Conservation (phyloP, 2,113 vertebrate species). For the Neofelis nebulosa region DNA sequence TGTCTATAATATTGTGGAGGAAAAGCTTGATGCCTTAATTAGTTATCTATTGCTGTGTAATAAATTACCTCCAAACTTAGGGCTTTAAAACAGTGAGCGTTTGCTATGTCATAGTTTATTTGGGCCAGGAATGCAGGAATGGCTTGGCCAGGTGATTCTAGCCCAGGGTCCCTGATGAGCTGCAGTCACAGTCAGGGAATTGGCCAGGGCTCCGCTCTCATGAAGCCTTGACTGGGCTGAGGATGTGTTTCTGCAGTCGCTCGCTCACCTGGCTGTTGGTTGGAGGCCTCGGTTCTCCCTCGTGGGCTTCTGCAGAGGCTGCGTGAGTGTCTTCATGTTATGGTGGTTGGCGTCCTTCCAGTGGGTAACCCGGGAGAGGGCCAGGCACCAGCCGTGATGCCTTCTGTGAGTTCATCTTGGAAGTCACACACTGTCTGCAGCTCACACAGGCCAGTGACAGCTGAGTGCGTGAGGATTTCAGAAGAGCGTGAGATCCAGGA, state of each 20-base stretch:
- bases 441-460: not conserved
- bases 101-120: not conserved
- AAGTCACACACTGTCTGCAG: not conserved
- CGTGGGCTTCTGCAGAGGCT: not conserved
- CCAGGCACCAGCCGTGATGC: not conserved
- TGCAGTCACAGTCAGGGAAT: fast-evolving
- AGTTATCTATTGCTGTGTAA: not conserved
- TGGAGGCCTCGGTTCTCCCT: not conserved
- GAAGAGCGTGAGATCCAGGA: not conserved
- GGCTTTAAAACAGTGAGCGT: not conserved
- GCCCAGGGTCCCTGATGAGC: not conserved
- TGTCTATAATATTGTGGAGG: not conserved
- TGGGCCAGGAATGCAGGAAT: not conserved
- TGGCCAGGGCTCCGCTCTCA: fast-evolving
- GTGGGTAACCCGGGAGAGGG: not conserved
- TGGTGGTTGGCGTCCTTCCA: not conserved
- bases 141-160: not conserved
- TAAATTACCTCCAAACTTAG: not conserved
- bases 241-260: not conserved
- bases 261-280: not conserved
- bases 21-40: not conserved
- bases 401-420: not conserved
- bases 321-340: fast-evolving
- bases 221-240: too few relatives aligned
- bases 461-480: not conserved